Base-by-base conservation (phyloP, 2,888 invertebrate genomes). In the Diploptera punctata region DNA sequence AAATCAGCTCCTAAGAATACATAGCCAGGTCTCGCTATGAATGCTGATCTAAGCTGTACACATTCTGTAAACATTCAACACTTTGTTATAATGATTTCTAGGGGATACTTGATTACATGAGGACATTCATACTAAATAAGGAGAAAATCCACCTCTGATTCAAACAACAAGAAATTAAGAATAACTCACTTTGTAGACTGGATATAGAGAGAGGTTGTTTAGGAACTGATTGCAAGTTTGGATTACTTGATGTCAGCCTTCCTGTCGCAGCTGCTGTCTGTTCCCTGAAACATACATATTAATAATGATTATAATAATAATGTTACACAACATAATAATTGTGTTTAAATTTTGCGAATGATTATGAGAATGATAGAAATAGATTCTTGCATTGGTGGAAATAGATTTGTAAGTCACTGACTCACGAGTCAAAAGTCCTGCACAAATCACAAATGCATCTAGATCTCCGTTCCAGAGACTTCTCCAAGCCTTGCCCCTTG, bases 191-290 rank as follows among this genome's bases (percentile, higher is more conserved):
- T 33, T 26, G 29, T 16, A 61, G 29, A 29, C 29, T 44, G 24
- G 26, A 57, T 70, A 60, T 70, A 38, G 31, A 29, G 74, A 86
- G 83, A 0, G 83, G 83, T 5, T 80, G 77, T 74, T 85, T 86
- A 1, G 86, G 86, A 74, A 86, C 83, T 3, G 86, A 84, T 77
- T 87, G 86, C 73, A 87, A 77, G 77, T 87, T 87, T 0, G 86
- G 86, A 72, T 82, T 83, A 78, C 80, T 83, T 18, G 81, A 84
- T 0, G 84, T 84, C 19, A 87, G 82, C 33, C 86, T 83, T 0
- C 86, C 86, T 0, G 86, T 87, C 0, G 84, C 84, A 1, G 86
- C 83, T 1, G 85, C 83, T 3, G 79, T 83, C 77, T 86, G 86
- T 9, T 82, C 83, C 86, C 86, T 86, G 65, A 3, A 57, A 2